These are phyloP conservation scores for Taurulus bubalis DNA, from an alignment of 2,113 vertebrate species.

Conservation along the genomic window DNA sequence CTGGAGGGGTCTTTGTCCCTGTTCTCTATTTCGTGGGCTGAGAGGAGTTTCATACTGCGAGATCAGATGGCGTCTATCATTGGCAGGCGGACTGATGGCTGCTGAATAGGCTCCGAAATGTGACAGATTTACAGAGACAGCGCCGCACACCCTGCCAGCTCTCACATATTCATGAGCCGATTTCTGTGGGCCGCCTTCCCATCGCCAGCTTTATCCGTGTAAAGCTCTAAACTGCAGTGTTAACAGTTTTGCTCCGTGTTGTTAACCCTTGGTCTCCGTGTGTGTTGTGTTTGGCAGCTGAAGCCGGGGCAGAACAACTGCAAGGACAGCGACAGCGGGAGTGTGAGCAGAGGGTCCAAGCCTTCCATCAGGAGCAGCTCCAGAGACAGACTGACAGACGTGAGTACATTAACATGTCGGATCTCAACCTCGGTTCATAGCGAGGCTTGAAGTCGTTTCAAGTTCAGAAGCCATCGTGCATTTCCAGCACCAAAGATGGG, in stretches of 20 bases:
- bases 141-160: constrained; percentile 66
- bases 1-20: constrained; percentile 72
- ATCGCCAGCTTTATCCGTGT: constrained; percentile 23
- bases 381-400: constrained; percentile 92
- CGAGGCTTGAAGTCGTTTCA: neutral
- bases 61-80: constrained; percentile 78
- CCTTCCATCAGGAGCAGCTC: constrained; percentile 92
- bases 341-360: constrained; percentile 89
- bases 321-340: constrained; percentile 93
- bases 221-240: constrained; percentile 41
- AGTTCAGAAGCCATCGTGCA: neutral
- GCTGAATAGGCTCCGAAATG: constrained; percentile 68
- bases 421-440: neutral
- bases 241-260: constrained; percentile 45
- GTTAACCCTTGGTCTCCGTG: constrained; percentile 53
- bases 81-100: constrained; percentile 69
- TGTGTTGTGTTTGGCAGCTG: constrained; percentile 84
- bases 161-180: constrained; percentile 70
- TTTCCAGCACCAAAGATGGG: neutral
- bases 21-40: constrained; percentile 64
- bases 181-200: constrained; percentile 44
- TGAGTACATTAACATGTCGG: constrained; percentile 81
- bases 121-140: constrained; percentile 72
- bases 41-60: constrained; percentile 72
- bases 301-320: constrained; percentile 93